Base-by-base conservation (phyloP, 1,140 invertebrate genomes). In the Saccostrea cuccullata region DNA sequence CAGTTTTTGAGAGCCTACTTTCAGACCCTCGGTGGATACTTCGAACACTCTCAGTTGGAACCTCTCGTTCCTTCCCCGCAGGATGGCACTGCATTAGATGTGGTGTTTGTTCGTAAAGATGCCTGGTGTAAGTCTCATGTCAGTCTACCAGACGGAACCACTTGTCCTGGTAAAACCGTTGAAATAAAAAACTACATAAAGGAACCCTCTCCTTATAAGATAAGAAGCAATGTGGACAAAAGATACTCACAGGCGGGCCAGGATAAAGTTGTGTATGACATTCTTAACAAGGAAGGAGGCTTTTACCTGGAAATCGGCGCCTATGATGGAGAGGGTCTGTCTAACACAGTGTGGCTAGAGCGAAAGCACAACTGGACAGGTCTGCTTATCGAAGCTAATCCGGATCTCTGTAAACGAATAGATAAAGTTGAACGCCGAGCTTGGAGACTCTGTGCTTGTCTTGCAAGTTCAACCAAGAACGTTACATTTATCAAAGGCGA, bases 281-380 rank as follows among this genome's bases (percentile, higher is more conserved):
- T 85, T 1, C 36, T 85, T 60, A 55, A 36, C 12, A 86, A 90
- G 64, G 60, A 88, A 70, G 85, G 92, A 84, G 96, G 96, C 26
- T 93, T 96, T 36, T 96, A 96, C 90, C 93, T 97, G n/a, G 96
- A 97, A 94, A 95, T 96, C 60, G 95, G 96, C 0, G 96, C 96
- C 0, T 95, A 95, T 84, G 95, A 96, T 89, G 96, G 96, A 0
- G 95, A 96, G 90, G 95, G 95, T 94, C 95, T 96, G 15, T 96
- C 96, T 6, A 96, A 96, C 85, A 97, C 96, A 0, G 94, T 96
- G 87, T 97, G 96, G 96, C 93, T 98, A 67, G 97, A 97, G 91
- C 94, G 95, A 9, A 95, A 96, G n/a, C 95, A 97, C 17, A 96
- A 95, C 73, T 98, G 97, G 97, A 95, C 95, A 87, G 97, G 97